Evolutionary conservation across 1,140 invertebrate genomes (phyloP).

Genomic region (Drosophila ohnishii): DNA sequence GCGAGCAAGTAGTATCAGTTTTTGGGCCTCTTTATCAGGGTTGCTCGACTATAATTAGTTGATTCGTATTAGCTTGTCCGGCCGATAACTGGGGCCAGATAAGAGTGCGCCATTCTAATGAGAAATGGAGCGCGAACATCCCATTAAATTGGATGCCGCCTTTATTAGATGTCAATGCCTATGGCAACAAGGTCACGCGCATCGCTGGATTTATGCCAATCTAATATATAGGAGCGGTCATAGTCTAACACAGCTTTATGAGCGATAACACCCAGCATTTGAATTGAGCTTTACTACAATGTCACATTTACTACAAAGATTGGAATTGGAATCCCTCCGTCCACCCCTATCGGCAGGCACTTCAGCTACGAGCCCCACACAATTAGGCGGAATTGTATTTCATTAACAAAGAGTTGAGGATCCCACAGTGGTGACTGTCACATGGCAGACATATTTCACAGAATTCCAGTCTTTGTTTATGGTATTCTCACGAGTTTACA

Average conservation of each 20-base stretch:
- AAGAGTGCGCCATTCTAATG: constrained; percentile 23
- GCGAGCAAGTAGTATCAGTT: constrained; percentile 10
- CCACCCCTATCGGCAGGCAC: neutral
- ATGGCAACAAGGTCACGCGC: constrained; percentile 41
- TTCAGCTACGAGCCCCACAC: constrained; percentile 1
- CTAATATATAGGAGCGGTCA: constrained; percentile 18
- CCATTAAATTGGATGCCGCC: constrained; percentile 42
- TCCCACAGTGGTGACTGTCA: constrained; percentile 7
- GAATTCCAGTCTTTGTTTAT: neutral
- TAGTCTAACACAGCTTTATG: constrained; percentile 8
- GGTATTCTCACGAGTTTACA: neutral
- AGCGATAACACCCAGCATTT: constrained; percentile 10
- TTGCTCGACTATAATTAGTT: constrained; percentile 31
- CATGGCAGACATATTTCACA: neutral
- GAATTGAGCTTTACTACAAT: constrained; percentile 17
- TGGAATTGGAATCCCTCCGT: neutral
- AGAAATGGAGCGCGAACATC: constrained; percentile 26
- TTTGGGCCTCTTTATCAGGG: constrained; percentile 12
- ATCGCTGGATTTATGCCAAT: constrained; percentile 23
- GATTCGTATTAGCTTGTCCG: constrained; percentile 26
- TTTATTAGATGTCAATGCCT: constrained; percentile 52
- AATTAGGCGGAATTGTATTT: constrained; percentile 23
- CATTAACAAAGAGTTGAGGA: constrained; percentile 23
- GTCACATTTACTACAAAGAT: constrained; percentile 14
- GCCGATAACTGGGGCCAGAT: constrained; percentile 15